Conservation (phyloP, 2,888 invertebrate genomes). For the Dryadula phaetusa region DNA sequence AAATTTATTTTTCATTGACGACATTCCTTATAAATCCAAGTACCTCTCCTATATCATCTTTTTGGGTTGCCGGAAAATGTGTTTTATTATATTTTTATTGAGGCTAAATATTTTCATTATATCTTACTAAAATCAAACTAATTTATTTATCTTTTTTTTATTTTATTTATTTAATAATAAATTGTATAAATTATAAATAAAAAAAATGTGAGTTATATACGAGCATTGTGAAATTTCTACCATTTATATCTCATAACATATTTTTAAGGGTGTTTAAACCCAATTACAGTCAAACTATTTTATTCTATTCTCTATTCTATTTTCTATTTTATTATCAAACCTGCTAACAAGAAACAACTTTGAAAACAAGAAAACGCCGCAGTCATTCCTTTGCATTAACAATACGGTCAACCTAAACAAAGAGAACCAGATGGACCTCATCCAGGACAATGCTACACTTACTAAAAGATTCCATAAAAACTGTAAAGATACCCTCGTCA, state of each 20-base stretch:
- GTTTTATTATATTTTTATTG: constrained; percentile 64
- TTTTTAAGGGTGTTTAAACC: no score
- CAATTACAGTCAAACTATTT: no score
- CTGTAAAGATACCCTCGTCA: constrained; percentile 80
- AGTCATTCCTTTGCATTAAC: constrained; percentile 61
- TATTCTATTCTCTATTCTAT: no score
- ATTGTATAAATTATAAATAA: no score
- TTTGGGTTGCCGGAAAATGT: constrained; percentile 62
- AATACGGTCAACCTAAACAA: constrained; percentile 72
- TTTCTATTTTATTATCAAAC: background rate
- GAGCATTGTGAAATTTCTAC: background rate
- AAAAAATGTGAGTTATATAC: no score
- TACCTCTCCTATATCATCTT: constrained; percentile 79
- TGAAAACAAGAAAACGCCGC: constrained; percentile 27
- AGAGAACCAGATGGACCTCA: constrained; percentile 68
- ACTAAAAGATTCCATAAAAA: constrained; percentile 79
- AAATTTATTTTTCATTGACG: constrained; percentile 81
- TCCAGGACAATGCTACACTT: constrained; percentile 40
- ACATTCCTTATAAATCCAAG: constrained; percentile 72
- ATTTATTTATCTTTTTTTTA: no score
- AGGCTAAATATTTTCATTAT: background rate
- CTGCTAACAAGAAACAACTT: background rate
- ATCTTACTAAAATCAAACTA: background rate
- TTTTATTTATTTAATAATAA: background rate
- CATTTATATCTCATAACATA: background rate